These are phyloP conservation scores for Chromobotia macracanthus DNA, from an alignment of 2,797 vertebrate genomes.

Conservation along the genomic window DNA sequence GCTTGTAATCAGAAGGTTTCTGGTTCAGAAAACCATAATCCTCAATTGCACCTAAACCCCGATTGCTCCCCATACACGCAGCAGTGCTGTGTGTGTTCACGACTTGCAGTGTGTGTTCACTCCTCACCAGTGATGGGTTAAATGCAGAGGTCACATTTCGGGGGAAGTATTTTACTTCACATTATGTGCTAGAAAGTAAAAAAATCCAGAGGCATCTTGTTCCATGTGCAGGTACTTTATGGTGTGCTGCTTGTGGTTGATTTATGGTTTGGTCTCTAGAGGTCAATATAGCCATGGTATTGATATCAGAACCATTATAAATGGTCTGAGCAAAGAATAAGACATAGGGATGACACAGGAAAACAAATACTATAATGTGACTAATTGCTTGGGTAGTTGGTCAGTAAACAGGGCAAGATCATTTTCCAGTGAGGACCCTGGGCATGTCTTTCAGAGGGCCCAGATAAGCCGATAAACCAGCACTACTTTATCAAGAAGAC, in stretches of 20 bases:
- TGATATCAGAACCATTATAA: neutral
- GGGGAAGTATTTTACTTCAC: too few species aligned
- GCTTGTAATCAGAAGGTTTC: too few species aligned
- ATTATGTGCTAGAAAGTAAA: constrained; percentile 8
- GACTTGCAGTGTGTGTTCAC: too few species aligned
- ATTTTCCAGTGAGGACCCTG: neutral
- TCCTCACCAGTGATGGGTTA: too few species aligned
- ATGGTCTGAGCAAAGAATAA: constrained; percentile 22
- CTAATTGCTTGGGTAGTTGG: neutral
- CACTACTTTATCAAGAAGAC: neutral
- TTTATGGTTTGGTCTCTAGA: constrained; percentile 44
- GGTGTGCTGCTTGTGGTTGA: constrained; percentile 12
- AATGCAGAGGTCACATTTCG: too few species aligned
- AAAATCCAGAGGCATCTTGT: constrained; percentile 23
- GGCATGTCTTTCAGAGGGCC: neutral
- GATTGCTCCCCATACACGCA: too few species aligned
- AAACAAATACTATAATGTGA: neutral
- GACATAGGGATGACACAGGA: neutral
- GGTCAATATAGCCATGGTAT: neutral
- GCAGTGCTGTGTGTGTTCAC: too few species aligned
- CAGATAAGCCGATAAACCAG: neutral
- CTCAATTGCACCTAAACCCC: too few species aligned
- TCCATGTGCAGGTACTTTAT: constrained; percentile 14
- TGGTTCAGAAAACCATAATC: too few species aligned
- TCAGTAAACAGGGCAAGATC: too few species aligned